Conservation (phyloP, 2,113 vertebrate species). For the Thamnaconus septentrionalis region DNA sequence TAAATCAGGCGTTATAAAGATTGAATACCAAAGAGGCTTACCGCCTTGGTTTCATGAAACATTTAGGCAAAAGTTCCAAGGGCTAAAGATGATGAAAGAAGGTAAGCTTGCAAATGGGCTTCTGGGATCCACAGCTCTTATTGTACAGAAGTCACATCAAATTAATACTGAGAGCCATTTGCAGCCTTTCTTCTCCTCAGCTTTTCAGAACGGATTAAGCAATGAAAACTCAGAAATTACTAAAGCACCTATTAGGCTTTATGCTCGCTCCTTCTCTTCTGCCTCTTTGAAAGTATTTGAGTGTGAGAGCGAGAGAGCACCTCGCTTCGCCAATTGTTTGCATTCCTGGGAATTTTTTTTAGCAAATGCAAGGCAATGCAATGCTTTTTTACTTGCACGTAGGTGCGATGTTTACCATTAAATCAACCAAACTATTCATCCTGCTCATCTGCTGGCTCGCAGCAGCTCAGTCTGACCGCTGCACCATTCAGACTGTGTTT, state of each 20-base stretch:
- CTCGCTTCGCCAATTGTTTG: conserved; percentile 51
- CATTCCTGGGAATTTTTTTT: conserved; percentile 30
- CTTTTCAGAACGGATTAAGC: conserved; percentile 99
- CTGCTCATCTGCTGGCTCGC: too few relatives aligned
- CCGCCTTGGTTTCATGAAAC: conserved; percentile 79
- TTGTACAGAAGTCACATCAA: conserved; percentile 99
- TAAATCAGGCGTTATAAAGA: conserved; percentile 67
- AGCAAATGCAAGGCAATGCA: conserved; percentile 22
- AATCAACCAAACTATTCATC: neutral
- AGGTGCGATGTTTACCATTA: too few relatives aligned
- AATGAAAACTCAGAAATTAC: conserved; percentile 98
- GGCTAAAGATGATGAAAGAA: conserved; percentile 81
- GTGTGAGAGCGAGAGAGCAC: conserved; percentile 53
- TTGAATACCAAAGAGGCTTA: conserved; percentile 82
- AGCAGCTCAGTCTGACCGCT: neutral
- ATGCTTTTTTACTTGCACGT: neutral
- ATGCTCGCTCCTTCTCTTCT: conserved; percentile 68
- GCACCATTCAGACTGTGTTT: conserved; percentile 3
- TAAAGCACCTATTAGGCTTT: conserved; percentile 94
- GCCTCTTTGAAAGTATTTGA: conserved; percentile 66
- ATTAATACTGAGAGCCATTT: conserved; percentile 99
- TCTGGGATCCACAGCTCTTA: conserved; percentile 89
- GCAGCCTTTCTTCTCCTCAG: conserved; percentile 93
- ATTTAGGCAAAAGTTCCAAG: conserved; percentile 85
- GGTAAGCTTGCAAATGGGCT: conserved; percentile 85